Percentiles rank a stretch among this genome's conserved stretches.
Evolutionary conservation across 1,140 invertebrate species (phyloP).

Genomic region (Triops longicaudatus): DNA sequence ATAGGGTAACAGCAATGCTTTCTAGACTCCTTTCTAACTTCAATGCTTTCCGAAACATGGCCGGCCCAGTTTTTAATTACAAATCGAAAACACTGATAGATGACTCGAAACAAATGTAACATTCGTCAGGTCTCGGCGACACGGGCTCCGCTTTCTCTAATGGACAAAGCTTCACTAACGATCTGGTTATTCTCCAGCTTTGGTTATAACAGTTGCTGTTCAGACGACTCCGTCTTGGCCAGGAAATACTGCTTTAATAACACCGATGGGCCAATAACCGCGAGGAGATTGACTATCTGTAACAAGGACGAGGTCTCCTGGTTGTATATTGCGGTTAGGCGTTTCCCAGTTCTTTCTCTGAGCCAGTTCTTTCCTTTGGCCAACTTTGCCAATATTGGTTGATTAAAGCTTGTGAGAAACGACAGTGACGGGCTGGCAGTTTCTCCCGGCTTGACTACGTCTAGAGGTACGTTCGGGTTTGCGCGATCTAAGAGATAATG

Average conservation of each 20-base stretch:
- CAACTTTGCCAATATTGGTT: slow-evolving; percentile 4
- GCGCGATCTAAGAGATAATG: slow-evolving; percentile 26
- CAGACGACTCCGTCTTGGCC: slow-evolving; percentile 23
- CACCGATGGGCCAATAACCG: slow-evolving; percentile 21
- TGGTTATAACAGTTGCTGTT: not conserved
- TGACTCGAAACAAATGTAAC: too few species aligned
- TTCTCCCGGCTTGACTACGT: not conserved
- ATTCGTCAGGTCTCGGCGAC: too few species aligned
- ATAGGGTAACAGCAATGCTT: too few species aligned
- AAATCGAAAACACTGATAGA: too few species aligned
- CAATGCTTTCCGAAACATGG: too few species aligned
- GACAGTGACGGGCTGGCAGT: not conserved
- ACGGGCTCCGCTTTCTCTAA: too few species aligned
- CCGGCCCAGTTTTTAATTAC: too few species aligned
- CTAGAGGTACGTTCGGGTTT: not conserved
- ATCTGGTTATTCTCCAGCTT: not conserved
- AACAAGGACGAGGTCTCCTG: not conserved
- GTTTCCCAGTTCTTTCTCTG: slow-evolving; percentile 12
- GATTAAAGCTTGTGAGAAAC: not conserved
- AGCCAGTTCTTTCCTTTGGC: not conserved
- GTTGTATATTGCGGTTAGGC: not conserved
- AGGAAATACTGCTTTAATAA: not conserved
- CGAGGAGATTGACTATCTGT: not conserved
- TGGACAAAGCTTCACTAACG: too few species aligned
- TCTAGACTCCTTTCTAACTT: too few species aligned